Evolutionary conservation across 1,140 invertebrate species (phyloP).

Genomic region (Leptinotarsa texana): DNA sequence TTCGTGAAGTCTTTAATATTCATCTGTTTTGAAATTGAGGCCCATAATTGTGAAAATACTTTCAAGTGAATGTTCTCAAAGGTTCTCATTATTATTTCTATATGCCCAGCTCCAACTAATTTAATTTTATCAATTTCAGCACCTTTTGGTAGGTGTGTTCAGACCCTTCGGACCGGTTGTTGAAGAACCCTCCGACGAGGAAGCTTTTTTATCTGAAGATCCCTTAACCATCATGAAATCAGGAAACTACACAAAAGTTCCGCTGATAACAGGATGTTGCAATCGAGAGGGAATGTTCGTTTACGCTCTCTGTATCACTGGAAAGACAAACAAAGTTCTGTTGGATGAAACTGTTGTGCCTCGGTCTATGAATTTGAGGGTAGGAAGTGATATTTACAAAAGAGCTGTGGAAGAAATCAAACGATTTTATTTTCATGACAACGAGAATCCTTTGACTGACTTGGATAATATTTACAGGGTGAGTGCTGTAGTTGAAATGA

Average conservation of each 20-base stretch:
- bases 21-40: no score
- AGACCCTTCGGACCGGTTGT: conserved; percentile 59
- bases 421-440: conserved; percentile 59
- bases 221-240: conserved; percentile 56
- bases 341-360: conserved; percentile 50
- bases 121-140: conserved; percentile 35
- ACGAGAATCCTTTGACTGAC: conserved; percentile 50
- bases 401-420: conserved; percentile 58
- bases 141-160: conserved; percentile 51
- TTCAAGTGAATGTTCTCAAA: no score
- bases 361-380: conserved; percentile 54
- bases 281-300: conserved; percentile 54
- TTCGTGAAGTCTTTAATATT: no score
- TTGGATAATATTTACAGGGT: conserved; percentile 45
- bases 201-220: conserved; percentile 56
- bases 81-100: no score
- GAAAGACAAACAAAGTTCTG: conserved; percentile 47
- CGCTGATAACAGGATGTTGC: conserved; percentile 61
- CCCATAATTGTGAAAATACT: no score
- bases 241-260: conserved; percentile 56
- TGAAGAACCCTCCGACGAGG: conserved; percentile 54
- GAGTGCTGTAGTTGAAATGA: neutral
- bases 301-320: conserved; percentile 54
- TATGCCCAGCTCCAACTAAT: no score
- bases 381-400: conserved; percentile 55